A percentile compares a stretch with the other conserved stretches of the same genome.
Evolutionary conservation across 2,113 vertebrate genomes (phyloP).

Genomic region (Sciurus niger): DNA sequence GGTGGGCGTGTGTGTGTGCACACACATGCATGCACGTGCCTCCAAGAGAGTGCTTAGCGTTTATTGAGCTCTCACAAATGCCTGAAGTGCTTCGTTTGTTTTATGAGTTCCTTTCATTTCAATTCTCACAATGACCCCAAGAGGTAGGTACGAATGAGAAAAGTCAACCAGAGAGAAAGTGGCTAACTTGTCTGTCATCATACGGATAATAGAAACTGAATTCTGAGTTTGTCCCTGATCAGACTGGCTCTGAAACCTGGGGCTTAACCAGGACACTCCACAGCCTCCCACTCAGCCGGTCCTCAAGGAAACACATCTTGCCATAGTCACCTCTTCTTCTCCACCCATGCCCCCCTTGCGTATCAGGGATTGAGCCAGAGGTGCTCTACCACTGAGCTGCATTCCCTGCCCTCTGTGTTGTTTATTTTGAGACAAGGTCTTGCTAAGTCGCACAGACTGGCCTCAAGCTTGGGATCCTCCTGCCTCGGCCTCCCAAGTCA

Average conservation of each 20-base stretch:
- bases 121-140: background rate
- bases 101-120: too few relatives aligned
- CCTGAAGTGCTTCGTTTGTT: background rate
- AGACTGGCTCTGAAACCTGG: background rate
- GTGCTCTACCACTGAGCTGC: too few relatives aligned
- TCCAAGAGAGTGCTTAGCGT: background rate
- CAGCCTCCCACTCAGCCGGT: background rate
- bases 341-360: accelerated
- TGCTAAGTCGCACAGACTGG: too few relatives aligned
- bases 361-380: too few relatives aligned
- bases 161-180: background rate
- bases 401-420: too few relatives aligned
- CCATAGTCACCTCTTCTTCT: background rate
- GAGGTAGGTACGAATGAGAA: background rate
- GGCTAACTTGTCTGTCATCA: too few relatives aligned
- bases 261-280: background rate
- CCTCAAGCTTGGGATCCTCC: too few relatives aligned
- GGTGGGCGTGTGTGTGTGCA: accelerated
- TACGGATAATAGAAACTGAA: background rate
- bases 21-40: background rate
- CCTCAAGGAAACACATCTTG: background rate
- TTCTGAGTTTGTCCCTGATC: background rate
- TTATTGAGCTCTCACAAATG: background rate
- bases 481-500: too few relatives aligned
- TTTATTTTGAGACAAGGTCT: too few relatives aligned